Base-by-base conservation (phyloP, 2,113 vertebrate species). In the Oncorhynchus gorbuscha region DNA sequence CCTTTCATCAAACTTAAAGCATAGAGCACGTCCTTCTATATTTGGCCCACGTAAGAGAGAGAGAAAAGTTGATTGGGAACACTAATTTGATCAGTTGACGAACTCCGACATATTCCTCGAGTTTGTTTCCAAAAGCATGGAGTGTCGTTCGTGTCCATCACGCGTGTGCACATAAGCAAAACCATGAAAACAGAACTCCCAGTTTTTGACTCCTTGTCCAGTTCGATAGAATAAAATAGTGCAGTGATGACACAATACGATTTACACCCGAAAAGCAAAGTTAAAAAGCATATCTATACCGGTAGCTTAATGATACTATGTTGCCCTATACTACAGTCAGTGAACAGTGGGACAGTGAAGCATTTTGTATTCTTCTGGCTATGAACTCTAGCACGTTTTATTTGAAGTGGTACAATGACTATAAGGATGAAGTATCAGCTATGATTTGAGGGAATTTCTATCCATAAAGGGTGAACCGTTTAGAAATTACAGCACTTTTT, bases 181-280 rank as follows among this genome's bases (percentile, higher is more conserved):
- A 12, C n/a, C 24, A 61, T 51, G 62, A 82, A 87, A 81, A 88
- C 48, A 84, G 83, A 88, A 71, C 28, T 0, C 39, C 68, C 24
- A 80, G 62, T 51, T 2, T 55, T 75, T 26, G 45, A 4, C 6
- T 39, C 0, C 1, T 22, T 35, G 1, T 16, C 1, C 58, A 35
- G 68, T 22, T 58, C 67, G 69, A 77, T n/a, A 70, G 62, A 83
- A 76, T 81, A 79, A 88, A 87, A 87, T 3, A 6, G 20, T 24
- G 14, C 30, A 24, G 45, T 76, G 1, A 20, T 18, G 35, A 69
- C 59, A 32, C 8, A 22, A 16, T 4, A 65, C 14, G 73, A 12
- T 77, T 78, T 62, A 45, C 22, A 45, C 49, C 5, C 1, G 69
- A 83, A 80, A 80, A 81, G 2, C 9, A 48, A 49, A 49, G 69